These are phyloP conservation scores for Pocillopora verrucosa DNA, from an alignment of 64 coral and sea anemone species.

Conservation along the genomic window DNA sequence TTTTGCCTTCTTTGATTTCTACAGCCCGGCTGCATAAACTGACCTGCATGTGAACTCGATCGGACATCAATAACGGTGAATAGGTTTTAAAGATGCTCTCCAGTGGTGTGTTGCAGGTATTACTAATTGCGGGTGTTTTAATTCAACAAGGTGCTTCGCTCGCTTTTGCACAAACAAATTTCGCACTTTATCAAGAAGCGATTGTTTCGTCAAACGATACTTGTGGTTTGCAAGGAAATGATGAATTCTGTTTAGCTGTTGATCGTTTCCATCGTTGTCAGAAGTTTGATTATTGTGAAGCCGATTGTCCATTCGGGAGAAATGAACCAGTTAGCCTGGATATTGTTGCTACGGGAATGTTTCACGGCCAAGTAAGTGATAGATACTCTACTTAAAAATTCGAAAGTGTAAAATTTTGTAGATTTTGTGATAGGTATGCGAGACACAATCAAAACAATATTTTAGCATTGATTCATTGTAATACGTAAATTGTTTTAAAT, in stretches of 20 bases:
- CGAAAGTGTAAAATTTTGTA: neutral
- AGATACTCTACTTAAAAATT: neutral
- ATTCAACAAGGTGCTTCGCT: conserved; percentile 7
- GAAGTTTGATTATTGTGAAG: neutral
- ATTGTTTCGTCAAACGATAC: conserved; percentile 16
- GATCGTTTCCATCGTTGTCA: neutral
- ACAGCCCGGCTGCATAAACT: neutral
- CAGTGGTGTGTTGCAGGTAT: neutral
- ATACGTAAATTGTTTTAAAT: too few relatives aligned
- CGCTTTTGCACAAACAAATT: conserved; percentile 2
- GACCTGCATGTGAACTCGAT: neutral
- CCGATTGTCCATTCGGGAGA: neutral
- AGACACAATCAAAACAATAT: too few relatives aligned
- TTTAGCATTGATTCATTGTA: too few relatives aligned
- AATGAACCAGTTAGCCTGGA: neutral
- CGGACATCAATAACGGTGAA: neutral
- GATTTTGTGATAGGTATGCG: neutral
- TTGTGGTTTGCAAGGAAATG: conserved; percentile 15
- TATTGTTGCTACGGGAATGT: conserved; percentile 31
- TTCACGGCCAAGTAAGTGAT: conserved; percentile 7
- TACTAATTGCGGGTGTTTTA: neutral
- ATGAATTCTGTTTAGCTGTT: neutral
- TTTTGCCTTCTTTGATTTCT: neutral
- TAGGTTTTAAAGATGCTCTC: neutral
- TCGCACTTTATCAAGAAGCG: conserved; percentile 12